A percentile compares a stretch with the other conserved stretches of the same genome.
phyloP scores from a whole-genome alignment of 2,797 vertebrate species.

The Crax fasciolata region DNA sequence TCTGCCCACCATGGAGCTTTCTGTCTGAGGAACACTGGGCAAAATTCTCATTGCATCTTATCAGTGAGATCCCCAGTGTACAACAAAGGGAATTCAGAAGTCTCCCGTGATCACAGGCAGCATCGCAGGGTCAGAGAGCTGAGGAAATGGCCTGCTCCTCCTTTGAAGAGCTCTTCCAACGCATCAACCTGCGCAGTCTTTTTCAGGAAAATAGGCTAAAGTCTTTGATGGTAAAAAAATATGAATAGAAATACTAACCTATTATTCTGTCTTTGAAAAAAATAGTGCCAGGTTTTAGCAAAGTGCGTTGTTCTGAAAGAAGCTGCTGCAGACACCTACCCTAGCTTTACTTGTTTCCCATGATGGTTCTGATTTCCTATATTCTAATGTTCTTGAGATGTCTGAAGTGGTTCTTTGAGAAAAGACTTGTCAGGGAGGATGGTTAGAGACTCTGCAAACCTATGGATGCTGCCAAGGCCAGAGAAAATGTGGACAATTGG shows the following conservation, averaged over 20 bases:
- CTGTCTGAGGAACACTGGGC: background rate
- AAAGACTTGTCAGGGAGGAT: background rate
- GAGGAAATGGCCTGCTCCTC: background rate
- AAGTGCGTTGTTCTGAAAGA: background rate
- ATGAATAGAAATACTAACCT: background rate
- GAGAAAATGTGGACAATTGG: background rate
- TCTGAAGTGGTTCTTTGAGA: background rate
- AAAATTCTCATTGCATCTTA: constrained; percentile 9
- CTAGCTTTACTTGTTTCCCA: background rate
- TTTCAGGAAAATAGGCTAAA: constrained; percentile 3
- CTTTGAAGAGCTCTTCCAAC: background rate
- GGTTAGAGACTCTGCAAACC: background rate
- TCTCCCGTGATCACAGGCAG: background rate
- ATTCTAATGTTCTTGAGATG: background rate
- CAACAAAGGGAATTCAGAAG: background rate
- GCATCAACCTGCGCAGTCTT: background rate
- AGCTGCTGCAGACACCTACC: background rate
- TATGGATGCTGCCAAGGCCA: background rate
- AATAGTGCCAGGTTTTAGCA: background rate
- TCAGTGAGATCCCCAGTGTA: background rate
- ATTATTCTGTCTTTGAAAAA: background rate
- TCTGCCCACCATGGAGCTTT: background rate
- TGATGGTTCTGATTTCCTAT: background rate
- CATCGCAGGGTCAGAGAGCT: background rate
- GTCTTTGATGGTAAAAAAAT: background rate